Base-by-base conservation (phyloP, 1,140 invertebrate genomes). In the Drosophila aff. region DNA sequence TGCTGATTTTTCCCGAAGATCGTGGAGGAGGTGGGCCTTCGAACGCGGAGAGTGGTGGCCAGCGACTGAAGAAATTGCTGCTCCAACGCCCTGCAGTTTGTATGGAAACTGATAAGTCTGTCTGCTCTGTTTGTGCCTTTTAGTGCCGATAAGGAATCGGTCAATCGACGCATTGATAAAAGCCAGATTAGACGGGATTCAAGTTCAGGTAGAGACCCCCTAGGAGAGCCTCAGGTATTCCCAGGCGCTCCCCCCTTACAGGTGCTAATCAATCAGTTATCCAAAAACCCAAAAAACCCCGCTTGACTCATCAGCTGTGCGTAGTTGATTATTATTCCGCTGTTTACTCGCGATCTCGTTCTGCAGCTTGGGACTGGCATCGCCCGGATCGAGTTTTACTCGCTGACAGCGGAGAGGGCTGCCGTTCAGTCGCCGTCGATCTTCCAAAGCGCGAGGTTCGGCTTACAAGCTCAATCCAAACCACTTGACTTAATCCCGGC, bases 391-490 rank as follows among this genome's bases (percentile, higher is more conserved):
- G 41, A 65, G 76, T 79, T 79, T 79, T 79, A 65, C 36, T 63
- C 59, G 59, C 58, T 63, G 50, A 10, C 28, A 13, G 36, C 38
- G 41, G 40, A 58, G 28, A 58, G 50, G 44, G 26, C 41, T 59
- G 28, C 15, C 52, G 50, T 40, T 77, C 67, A 89, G 85, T 89
- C 62, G 78, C 81, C 78, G 81, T 40, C 84, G 74, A 85, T 85
- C 85, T 73, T 66, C 68, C 78, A 58, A 52, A 71, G 84, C 75
- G 85, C 79, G 63, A 41, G 78, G 81, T 87, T 68, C 74, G 71
- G 53, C 18, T 71, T 6, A 23, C 7, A 15, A 69, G 57, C 64
- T 11, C 43, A 49, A 33, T 40, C 26, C 8, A 41, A 33, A 33
- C 26, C 8, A n/a, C n/a, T 10, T 2, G 38, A 67, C 63, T 52